These are phyloP conservation scores for Galago senegalensis DNA, from an alignment of 2,797 vertebrate genomes.

Conservation along the genomic window DNA sequence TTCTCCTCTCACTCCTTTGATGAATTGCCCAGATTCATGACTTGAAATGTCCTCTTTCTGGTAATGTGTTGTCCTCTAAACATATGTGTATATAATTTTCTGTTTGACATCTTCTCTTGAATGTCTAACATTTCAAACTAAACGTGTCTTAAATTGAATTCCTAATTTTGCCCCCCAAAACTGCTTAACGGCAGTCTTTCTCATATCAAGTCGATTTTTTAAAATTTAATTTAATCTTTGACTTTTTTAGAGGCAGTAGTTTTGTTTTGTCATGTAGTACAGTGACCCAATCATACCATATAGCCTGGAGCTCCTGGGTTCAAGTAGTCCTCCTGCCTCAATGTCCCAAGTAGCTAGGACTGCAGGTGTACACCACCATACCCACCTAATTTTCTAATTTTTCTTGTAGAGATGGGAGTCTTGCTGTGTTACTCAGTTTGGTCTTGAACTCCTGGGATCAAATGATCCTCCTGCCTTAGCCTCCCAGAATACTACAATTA, in stretches of 20 bases:
- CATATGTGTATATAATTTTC: background rate
- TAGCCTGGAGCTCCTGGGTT: background rate
- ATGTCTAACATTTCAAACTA: background rate
- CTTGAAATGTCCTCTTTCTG: background rate
- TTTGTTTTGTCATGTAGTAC: background rate
- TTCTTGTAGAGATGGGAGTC: background rate
- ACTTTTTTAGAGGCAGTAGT: background rate
- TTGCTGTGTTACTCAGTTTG: background rate
- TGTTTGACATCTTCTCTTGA: background rate
- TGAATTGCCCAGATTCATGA: background rate
- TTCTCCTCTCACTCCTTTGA: background rate
- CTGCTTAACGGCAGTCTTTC: background rate
- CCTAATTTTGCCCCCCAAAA: background rate
- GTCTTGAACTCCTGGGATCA: background rate
- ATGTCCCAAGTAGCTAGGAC: background rate
- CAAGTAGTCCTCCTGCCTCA: no score
- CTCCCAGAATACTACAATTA: background rate
- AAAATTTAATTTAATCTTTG: background rate
- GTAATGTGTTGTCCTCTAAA: background rate
- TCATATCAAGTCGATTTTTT: background rate
- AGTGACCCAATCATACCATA: background rate
- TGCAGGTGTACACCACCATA: no score
- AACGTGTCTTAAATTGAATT: background rate
- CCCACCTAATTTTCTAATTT: background rate
- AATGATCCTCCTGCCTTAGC: background rate